Conservation (phyloP, 2,888 invertebrate species). For the Thalpophila matura region DNA sequence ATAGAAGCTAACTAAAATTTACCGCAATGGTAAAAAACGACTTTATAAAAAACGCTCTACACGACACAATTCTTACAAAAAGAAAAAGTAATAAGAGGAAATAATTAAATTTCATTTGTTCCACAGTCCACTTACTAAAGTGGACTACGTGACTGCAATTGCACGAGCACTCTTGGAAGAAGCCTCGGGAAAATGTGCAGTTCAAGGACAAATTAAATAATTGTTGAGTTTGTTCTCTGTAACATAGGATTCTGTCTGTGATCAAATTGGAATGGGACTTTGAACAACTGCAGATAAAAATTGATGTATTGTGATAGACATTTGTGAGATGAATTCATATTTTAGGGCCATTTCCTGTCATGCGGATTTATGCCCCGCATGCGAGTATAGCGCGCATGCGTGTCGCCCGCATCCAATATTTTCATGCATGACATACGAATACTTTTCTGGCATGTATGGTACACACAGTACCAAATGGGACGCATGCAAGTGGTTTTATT, state of each 20-base stretch:
- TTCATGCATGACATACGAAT: too few species aligned
- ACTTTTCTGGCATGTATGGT: too few species aligned
- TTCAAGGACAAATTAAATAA: slow-evolving; percentile 57
- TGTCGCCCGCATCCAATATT: too few species aligned
- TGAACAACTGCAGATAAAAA: slow-evolving; percentile 14
- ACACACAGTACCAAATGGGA: too few species aligned
- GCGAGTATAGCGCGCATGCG: too few species aligned
- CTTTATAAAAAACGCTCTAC: slow-evolving; percentile 7
- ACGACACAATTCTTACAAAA: slow-evolving; percentile 26
- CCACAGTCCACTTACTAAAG: slow-evolving; percentile 58
- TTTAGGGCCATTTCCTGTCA: too few species aligned
- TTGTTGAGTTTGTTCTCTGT: slow-evolving; percentile 35
- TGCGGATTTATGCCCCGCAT: too few species aligned
- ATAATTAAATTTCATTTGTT: slow-evolving; percentile 65
- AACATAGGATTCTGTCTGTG: neutral
- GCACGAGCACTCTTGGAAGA: slow-evolving; percentile 25
- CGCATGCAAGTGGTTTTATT: too few species aligned
- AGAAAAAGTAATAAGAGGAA: slow-evolving; percentile 42
- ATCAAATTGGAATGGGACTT: slow-evolving; percentile 28
- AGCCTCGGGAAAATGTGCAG: slow-evolving; percentile 44
- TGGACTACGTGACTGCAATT: slow-evolving; percentile 62
- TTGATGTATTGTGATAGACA: neutral
- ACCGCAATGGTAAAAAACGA: slow-evolving; percentile 5
- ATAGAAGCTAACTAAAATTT: slow-evolving; percentile 6
- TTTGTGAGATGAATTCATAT: too few species aligned